phyloP scores from a whole-genome alignment of 2,797 vertebrate genomes.

The Chromobotia macracanthus region DNA sequence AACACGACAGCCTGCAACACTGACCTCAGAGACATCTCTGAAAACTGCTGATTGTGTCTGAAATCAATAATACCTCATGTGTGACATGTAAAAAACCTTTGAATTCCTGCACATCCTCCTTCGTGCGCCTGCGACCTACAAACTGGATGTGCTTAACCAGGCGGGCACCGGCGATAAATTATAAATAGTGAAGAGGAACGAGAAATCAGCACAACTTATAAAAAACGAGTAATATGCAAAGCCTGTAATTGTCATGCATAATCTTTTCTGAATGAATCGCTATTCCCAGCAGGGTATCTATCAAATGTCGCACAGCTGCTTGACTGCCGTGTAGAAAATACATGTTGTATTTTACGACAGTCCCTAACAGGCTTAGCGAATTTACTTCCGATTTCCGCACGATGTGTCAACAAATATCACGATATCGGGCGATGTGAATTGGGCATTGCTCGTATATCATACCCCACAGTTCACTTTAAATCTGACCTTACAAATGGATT shows the following conservation, averaged over 20 bases:
- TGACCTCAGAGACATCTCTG: background rate
- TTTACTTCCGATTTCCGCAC: slow-evolving; percentile 52
- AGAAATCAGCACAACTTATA: background rate
- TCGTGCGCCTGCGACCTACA: slow-evolving; percentile 51
- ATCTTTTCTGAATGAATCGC: too few relatives aligned
- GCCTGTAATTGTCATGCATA: too few relatives aligned
- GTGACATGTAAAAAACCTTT: slow-evolving; percentile 26
- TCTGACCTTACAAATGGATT: slow-evolving; percentile 70
- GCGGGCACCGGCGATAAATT: slow-evolving; percentile 31
- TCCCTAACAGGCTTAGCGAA: background rate
- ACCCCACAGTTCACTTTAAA: background rate
- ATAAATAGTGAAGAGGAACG: background rate
- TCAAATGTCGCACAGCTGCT: background rate
- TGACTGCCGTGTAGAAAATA: background rate
- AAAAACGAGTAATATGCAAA: background rate
- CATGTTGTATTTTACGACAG: background rate
- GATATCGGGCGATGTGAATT: slow-evolving; percentile 10
- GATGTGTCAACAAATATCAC: slow-evolving; percentile 42
- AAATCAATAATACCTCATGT: slow-evolving; percentile 30
- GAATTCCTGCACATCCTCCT: slow-evolving; percentile 39
- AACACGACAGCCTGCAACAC: background rate
- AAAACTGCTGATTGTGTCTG: background rate
- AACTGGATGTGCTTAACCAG: slow-evolving; percentile 53
- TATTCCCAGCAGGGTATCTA: background rate
- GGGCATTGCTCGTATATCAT: background rate